These are phyloP conservation scores for Epirrhoe alternata DNA, from an alignment of 2,888 invertebrate species.

Conservation along the genomic window DNA sequence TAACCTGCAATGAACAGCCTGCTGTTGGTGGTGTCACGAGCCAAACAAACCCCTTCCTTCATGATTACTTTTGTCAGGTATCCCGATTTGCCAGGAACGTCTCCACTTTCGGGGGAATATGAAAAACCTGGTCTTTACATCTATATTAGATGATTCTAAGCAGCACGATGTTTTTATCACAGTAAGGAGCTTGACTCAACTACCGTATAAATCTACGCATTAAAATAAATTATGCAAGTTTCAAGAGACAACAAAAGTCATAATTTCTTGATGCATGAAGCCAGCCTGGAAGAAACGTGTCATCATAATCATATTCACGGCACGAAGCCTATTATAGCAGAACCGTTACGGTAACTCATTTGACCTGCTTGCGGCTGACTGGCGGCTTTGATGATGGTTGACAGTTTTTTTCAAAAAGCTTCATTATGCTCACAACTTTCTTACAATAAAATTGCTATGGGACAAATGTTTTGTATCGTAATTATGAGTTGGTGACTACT, in stretches of 20 bases:
- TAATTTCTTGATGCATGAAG: slow-evolving; percentile 18
- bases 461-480: background rate
- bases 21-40: too few relatives aligned
- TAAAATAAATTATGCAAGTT: background rate
- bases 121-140: too few relatives aligned
- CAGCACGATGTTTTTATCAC: too few relatives aligned
- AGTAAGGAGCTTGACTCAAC: background rate
- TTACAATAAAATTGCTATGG: background rate
- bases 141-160: too few relatives aligned
- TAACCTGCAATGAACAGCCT: too few relatives aligned
- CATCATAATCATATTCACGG: slow-evolving; percentile 60
- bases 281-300: slow-evolving; percentile 40
- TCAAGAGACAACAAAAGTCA: slow-evolving; percentile 2
- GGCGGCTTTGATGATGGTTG: slow-evolving; percentile 36
- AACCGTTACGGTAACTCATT: slow-evolving; percentile 73
- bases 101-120: too few relatives aligned
- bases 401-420: slow-evolving; percentile 14
- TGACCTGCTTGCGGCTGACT: slow-evolving; percentile 71
- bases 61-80: too few relatives aligned
- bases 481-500: background rate
- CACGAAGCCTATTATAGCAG: slow-evolving; percentile 65
- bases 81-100: too few relatives aligned
- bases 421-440: background rate
- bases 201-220: too few relatives aligned
- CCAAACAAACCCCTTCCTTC: too few relatives aligned